phyloP scores from a whole-genome alignment of 2,113 vertebrate species.

The Megaceryle maxima region DNA sequence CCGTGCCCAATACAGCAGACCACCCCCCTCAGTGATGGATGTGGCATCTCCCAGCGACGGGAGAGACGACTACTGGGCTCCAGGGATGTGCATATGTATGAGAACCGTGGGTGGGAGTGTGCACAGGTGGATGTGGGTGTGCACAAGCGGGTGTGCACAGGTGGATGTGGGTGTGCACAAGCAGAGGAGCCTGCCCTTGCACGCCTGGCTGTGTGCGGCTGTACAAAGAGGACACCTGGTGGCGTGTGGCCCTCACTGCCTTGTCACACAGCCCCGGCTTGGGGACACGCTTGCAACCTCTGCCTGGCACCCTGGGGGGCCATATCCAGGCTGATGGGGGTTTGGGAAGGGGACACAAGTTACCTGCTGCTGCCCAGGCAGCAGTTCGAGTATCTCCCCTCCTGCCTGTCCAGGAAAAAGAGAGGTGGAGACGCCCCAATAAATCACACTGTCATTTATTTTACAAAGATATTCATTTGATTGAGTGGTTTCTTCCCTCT shows the following conservation, averaged over 20 bases:
- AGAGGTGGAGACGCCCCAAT: fast-evolving
- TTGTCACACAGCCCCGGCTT: neutral
- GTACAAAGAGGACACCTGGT: neutral
- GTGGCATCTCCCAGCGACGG: neutral
- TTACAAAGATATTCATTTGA: neutral
- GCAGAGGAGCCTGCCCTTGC: neutral
- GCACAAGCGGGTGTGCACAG: neutral
- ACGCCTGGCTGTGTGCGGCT: neutral
- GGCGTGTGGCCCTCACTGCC: neutral
- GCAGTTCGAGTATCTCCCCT: neutral
- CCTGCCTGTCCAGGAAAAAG: neutral
- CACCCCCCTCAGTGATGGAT: neutral
- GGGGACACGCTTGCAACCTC: neutral
- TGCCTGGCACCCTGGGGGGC: neutral
- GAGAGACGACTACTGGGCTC: too few relatives aligned
- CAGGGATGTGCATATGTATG: neutral
- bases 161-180: fast-evolving
- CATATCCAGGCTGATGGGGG: neutral
- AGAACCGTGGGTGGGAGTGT: neutral
- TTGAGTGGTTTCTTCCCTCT: neutral
- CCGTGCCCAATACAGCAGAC: neutral
- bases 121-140: neutral
- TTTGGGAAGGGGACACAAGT: neutral
- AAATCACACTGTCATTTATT: neutral
- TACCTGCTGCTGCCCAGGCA: neutral